phyloP scores from a whole-genome alignment of 2,888 invertebrate species.

The Drosophila picticornis region DNA sequence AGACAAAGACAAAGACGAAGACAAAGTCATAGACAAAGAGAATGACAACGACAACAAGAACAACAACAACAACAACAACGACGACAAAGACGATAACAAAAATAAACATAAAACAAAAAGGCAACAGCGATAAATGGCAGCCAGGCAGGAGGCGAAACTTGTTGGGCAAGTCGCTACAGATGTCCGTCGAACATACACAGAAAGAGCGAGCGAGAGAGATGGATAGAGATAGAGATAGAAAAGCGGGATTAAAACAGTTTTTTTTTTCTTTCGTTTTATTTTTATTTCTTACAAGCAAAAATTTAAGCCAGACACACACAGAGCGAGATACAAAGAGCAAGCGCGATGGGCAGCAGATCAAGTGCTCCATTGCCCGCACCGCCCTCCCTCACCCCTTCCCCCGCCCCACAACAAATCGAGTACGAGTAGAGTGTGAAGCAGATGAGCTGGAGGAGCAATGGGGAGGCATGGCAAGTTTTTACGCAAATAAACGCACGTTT shows the following conservation, averaged over 20 bases:
- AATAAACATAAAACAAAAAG: slow-evolving; percentile 71
- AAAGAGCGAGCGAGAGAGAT: not conserved
- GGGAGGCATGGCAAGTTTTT: slow-evolving; percentile 60
- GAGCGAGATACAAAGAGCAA: not conserved
- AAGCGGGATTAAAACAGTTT: slow-evolving; percentile 73
- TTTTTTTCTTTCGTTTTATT: slow-evolving; percentile 16
- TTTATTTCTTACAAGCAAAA: slow-evolving; percentile 63
- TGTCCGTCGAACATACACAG: slow-evolving; percentile 19
- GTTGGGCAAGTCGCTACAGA: slow-evolving; percentile 38
- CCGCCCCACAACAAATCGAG: slow-evolving; percentile 35
- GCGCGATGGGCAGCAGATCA: slow-evolving; percentile 22
- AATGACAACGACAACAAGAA: slow-evolving; percentile 31
- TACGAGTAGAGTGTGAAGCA: not conserved
- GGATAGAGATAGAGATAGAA: slow-evolving; percentile 38
- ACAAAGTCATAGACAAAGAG: slow-evolving; percentile 22
- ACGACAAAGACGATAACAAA: slow-evolving; percentile 53
- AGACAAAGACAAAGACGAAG: slow-evolving; percentile 34
- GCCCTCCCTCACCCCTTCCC: not conserved
- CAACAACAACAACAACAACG: slow-evolving; percentile 16
- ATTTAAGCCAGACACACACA: slow-evolving; percentile 62
- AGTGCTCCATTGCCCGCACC: slow-evolving; percentile 23
- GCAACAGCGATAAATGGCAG: slow-evolving; percentile 51
- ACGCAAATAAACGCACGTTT: slow-evolving; percentile 78
- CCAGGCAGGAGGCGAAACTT: slow-evolving; percentile 47
- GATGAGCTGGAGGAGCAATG: not conserved